Base-by-base conservation (phyloP, 2,797 vertebrate species). In the Scolopax bukidnonensis region DNA sequence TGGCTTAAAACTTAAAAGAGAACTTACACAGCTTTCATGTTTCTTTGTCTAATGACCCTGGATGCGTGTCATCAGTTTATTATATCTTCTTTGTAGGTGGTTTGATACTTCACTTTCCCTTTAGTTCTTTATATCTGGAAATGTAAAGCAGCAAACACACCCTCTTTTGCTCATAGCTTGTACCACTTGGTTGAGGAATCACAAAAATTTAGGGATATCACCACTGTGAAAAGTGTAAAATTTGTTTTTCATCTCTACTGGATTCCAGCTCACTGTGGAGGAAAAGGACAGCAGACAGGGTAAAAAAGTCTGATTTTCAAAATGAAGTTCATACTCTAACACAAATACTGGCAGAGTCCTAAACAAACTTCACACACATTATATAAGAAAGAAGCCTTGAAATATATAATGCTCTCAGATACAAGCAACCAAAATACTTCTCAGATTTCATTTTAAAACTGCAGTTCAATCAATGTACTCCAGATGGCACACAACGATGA, bases 401-500 rank as follows among this genome's bases (percentile, higher is more conserved):
- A 69, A 69, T 45, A 53, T 5, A 3, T 69, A 48, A 16, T 28
- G 41, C 16, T 87, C 63, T 38, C 71, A 96, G 94, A 87, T 50
- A 79, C 15, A 90, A 95, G 68, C 80, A 95, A 93, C 83, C 67
- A 92, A 96, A 97, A 90, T 80, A 78, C 89, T 96, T 83, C 68
- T 95, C 86, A 95, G 84, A 87, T 87, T 74, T 96, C 54, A 90
- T 96, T 97, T 96, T 87, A 82, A 95, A 97, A 96, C 87, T 98
- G 98, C 97, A 98, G 94, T 98, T 98, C 94, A 96, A 93, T 95
- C 91, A 97, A 53, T 74, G 89, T 71, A 93, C 98, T 98, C 97
- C 98, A 98, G 98, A 98, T 98, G 98, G 98, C 98, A 98, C 91
- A 97, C 97, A 93, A 61, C 86, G 97, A 98, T 97, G 98, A 97